A percentile compares a stretch with the other conserved stretches of the same genome.
These are phyloP conservation scores for Threskiornis aethiopicus DNA, from an alignment of 2,797 vertebrate species.

Conservation along the genomic window DNA sequence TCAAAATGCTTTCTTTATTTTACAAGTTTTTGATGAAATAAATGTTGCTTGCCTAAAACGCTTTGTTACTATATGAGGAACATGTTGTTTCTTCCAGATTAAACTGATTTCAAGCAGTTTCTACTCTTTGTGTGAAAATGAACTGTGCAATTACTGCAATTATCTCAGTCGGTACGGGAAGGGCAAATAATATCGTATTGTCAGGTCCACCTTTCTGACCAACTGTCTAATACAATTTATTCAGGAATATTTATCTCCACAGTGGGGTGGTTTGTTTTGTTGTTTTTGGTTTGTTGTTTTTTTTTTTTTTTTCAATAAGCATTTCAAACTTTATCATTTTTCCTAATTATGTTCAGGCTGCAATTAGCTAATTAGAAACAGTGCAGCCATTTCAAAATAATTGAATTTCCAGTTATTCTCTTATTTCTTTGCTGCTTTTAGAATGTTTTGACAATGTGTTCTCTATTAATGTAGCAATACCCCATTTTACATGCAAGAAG, in stretches of 20 bases:
- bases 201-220: neutral
- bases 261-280: neutral
- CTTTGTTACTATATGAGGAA: neutral
- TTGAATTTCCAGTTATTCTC: neutral
- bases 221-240: neutral
- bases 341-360: neutral
- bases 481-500: neutral
- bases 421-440: neutral
- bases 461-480: neutral
- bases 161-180: neutral
- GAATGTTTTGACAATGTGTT: neutral
- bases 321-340: neutral
- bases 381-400: neutral
- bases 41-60: neutral
- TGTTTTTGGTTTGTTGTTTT: neutral
- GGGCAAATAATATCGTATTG: neutral
- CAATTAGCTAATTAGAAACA: constrained; percentile 20
- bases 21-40: neutral
- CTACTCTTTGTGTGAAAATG: neutral
- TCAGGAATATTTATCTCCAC: neutral
- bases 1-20: neutral
- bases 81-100: neutral
- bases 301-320: neutral
- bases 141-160: neutral
- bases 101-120: neutral